A percentile compares a stretch with the other conserved stretches of the same genome.
phyloP scores from a whole-genome alignment of 2,113 vertebrate species.

The Scopus umbretta region DNA sequence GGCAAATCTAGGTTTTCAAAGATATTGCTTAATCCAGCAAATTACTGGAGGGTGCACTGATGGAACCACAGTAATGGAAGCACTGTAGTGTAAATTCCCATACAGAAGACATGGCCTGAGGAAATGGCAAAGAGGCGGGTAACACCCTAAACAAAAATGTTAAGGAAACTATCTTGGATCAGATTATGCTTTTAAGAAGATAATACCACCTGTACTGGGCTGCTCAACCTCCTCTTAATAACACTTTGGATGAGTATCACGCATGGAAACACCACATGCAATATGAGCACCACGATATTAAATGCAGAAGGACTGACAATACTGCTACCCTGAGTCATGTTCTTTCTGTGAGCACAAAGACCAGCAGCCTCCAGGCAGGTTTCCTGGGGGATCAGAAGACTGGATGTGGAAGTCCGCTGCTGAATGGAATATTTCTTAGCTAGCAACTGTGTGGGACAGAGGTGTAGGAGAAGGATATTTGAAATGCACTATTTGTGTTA shows the following conservation, averaged over 20 bases:
- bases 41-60: background rate
- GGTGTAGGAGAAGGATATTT: background rate
- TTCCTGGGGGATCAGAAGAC: background rate
- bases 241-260: background rate
- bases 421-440: background rate
- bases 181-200: background rate
- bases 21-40: slow-evolving; percentile 7
- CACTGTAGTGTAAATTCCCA: background rate
- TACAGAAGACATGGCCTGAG: background rate
- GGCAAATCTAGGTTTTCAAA: background rate
- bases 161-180: background rate
- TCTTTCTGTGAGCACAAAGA: background rate
- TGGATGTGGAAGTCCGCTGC: rapidly evolving
- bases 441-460: background rate
- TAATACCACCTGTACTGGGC: background rate
- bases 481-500: background rate
- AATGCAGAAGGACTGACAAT: background rate
- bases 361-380: background rate
- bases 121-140: background rate
- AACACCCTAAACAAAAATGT: background rate
- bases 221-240: background rate
- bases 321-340: background rate
- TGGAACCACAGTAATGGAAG: background rate
- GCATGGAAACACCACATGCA: background rate
- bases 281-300: background rate